phyloP scores from a whole-genome alignment of 2,888 invertebrate genomes.

The Cosmia pyralina region DNA sequence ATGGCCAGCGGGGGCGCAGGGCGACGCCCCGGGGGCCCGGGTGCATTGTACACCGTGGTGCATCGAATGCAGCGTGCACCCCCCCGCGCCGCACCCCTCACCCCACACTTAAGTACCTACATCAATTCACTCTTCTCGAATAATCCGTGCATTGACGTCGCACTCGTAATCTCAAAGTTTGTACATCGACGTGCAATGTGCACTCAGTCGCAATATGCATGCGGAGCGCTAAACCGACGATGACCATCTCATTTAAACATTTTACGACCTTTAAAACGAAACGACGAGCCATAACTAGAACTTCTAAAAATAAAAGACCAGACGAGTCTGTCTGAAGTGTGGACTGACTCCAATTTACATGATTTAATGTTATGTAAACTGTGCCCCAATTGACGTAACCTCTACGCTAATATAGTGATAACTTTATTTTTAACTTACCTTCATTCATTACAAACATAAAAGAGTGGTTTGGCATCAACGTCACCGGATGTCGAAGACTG shows the following conservation, averaged over 20 bases:
- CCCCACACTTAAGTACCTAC: conserved; percentile 63
- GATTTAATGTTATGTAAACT: conserved; percentile 15
- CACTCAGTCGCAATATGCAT: conserved; percentile 75
- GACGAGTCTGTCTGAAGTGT: conserved; percentile 17
- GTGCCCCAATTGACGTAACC: conserved; percentile 1
- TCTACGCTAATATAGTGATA: conserved; percentile 3
- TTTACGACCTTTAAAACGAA: conserved; percentile 67
- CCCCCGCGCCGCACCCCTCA: conserved; percentile 62
- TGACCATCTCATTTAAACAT: conserved; percentile 68
- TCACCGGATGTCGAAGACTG: neutral
- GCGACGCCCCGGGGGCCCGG: conserved; percentile 67
- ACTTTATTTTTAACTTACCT: neutral
- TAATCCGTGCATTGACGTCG: conserved; percentile 87
- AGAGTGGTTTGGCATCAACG: no score
- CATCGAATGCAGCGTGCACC: conserved; percentile 76
- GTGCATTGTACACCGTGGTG: conserved; percentile 80
- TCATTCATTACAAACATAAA: neutral
- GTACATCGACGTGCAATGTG: conserved; percentile 69
- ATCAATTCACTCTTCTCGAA: conserved; percentile 82
- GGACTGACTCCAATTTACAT: conserved; percentile 14
- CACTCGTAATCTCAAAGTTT: conserved; percentile 79
- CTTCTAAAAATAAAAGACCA: conserved; percentile 40
- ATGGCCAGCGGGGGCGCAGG: conserved; percentile 76
- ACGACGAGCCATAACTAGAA: conserved; percentile 54
- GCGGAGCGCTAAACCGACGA: conserved; percentile 56